Conservation (phyloP, 2,888 invertebrate species). For the Pseudococcus jackbeardsleyi region DNA sequence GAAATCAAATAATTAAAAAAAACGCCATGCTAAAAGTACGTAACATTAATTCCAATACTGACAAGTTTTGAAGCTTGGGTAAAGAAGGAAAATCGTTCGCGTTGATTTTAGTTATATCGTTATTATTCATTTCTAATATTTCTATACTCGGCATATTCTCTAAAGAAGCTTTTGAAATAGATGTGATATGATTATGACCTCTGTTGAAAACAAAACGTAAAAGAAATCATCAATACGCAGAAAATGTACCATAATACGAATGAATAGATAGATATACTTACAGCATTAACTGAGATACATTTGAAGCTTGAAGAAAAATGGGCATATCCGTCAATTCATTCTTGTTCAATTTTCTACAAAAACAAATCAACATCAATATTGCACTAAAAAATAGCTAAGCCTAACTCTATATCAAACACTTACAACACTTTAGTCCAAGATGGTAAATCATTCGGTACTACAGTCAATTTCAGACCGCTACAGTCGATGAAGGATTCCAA, state of each 20-base stretch:
- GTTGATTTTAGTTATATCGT: slow-evolving; percentile 79
- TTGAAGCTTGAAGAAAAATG: slow-evolving; percentile 69
- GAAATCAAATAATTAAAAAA: background rate
- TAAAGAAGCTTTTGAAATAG: slow-evolving; percentile 72
- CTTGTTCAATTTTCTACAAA: slow-evolving; percentile 73
- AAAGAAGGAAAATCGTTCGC: slow-evolving; percentile 77
- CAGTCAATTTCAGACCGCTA: slow-evolving; percentile 69
- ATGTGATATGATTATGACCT: slow-evolving; percentile 72
- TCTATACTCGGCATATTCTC: slow-evolving; percentile 74
- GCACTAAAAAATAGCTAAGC: background rate
- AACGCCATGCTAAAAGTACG: background rate
- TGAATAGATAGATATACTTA: slow-evolving; percentile 69
- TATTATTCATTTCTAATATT: slow-evolving; percentile 84
- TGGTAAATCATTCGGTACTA: slow-evolving; percentile 70
- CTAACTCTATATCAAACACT: slow-evolving; percentile 67
- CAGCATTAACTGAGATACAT: slow-evolving; percentile 72
- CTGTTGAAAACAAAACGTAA: slow-evolving; percentile 69
- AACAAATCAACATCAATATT: background rate
- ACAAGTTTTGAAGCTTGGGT: slow-evolving; percentile 79
- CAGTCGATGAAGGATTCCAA: slow-evolving; percentile 70
- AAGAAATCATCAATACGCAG: background rate
- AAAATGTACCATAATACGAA: background rate
- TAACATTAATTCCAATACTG: slow-evolving; percentile 70
- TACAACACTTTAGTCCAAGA: slow-evolving; percentile 70
- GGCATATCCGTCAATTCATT: slow-evolving; percentile 75